Base-by-base conservation (phyloP, 2,888 invertebrate species). In the Acanthoscelides obtectus region DNA sequence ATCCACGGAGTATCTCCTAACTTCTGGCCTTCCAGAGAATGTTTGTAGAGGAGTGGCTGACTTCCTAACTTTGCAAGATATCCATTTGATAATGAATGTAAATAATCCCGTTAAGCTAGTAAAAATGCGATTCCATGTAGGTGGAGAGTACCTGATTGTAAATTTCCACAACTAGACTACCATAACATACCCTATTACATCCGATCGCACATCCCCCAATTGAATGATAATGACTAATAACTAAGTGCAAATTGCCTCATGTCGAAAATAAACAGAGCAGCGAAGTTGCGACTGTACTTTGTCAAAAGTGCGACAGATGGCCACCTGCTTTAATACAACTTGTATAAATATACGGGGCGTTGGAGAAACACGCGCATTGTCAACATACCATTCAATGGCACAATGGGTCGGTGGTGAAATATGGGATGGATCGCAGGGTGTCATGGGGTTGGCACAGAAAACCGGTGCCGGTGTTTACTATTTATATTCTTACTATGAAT, bases 301-400 rank as follows among this genome's bases (percentile, higher is more conserved):
- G 45, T 45, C 45, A 12, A 45, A 45, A 21, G 20, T 20, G 22
- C 66, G 66, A 66, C 66, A 66, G 66, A 66, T 66, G 66, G 66
- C 66, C 66, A 66, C 66, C 66, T 66, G 66, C 66, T 45, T 12
- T 66, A 66, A 66, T 66, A 8, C 66, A 20, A 66, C 66, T 66
- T 74, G 66, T 79, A 79, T 80, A 79, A 79, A 80, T 80, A 80
- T 80, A 80, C 79, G 77, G 79, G 79, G 79, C 77, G 78, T 79
- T 20, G 77, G 75, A 75, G 74, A 78, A 77, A 79, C 74, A 77
- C 75, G 76, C 72, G 75, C 76, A 77, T 76, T 79, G 80, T 81
- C 81, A 81, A 81, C 81, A 81, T 80, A 80, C 81, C 81, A 81
- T 81, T 79, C 80, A 80, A 81, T 81, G 76, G 78, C 79, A 68